Evolutionary conservation across 2,888 invertebrate species (phyloP), one percentile per base, ranked within the genome.

Genomic region (Apotomis turbidana): DNA sequence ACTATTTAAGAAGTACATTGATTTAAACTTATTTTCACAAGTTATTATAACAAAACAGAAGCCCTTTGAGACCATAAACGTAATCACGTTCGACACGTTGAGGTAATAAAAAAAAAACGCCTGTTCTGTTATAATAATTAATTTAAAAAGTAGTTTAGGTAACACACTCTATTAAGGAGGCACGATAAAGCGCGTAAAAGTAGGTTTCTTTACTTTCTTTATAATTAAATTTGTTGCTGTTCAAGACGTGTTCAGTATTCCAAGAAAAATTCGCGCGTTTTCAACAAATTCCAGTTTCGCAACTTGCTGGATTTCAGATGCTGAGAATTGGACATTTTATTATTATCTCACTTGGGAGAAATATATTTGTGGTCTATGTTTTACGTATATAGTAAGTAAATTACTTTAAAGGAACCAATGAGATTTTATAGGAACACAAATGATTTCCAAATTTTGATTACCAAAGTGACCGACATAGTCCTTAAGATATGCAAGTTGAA

Each of bases 151-250:
- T 44, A 38, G 38, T 67, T 63, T 10, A 49, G 12, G 10, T 49
- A 9, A 9, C 8, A 58, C 58, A 58, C 27, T 44, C 27, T 64
- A 8, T 44, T 52, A 64, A 44, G 13, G 13, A 54, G 54, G 38
- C 52, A 15, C 4, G 10, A 2, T 27, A 27, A 27, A 27, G 27
- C 27, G 2, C 2, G 12, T 4, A 44, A 64, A 49, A 5, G 27
- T 62, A 62, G n/a, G 41, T 41, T 12, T 54, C 57, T 10, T 41
- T 12, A 15, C 57, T 10, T 38, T 58, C 38, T 38, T 49, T 36
- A 12, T 67, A 57, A 67, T 57, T 15, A 67, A 67, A 67, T 57
- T 44, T 57, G 57, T 57, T 67, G 36, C 46, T 46, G 66, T 67
- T n/a, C 4, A 58, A 49, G 36, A 57, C 36, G n/a, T 36, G 36